A percentile compares a stretch with the other conserved stretches of the same genome.
Conservation (phyloP, 1,140 invertebrate genomes). For the Manduca sexta region DNA sequence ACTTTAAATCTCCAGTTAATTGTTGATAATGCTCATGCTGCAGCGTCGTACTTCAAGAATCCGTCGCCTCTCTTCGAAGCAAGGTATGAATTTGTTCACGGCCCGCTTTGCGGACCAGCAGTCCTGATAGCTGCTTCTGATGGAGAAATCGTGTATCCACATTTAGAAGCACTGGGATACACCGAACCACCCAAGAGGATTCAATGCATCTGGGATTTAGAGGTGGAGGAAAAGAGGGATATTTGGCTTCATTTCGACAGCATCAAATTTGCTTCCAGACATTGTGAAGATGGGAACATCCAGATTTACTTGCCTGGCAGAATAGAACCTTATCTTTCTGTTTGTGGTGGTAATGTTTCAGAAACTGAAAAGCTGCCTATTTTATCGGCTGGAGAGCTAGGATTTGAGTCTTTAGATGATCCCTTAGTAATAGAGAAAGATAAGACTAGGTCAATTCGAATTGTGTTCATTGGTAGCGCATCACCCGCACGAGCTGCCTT, state of each 20-base stretch:
- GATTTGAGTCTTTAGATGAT: slow-evolving; percentile 75
- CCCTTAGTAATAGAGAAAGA: slow-evolving; percentile 72
- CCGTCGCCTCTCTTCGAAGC: slow-evolving; percentile 86
- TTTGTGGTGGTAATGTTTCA: slow-evolving; percentile 89
- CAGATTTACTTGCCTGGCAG: slow-evolving; percentile 84
- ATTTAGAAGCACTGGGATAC: slow-evolving; percentile 86
- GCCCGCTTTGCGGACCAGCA: slow-evolving; percentile 88
- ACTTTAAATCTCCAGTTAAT: slow-evolving; percentile 85
- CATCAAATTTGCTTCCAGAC: slow-evolving; percentile 85
- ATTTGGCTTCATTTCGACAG: slow-evolving; percentile 91
- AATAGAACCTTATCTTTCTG: slow-evolving; percentile 81
- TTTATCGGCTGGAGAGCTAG: slow-evolving; percentile 82
- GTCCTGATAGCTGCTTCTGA: slow-evolving; percentile 83
- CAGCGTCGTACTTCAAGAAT: slow-evolving; percentile 90
- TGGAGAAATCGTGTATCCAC: slow-evolving; percentile 88
- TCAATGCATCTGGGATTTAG: slow-evolving; percentile 91
- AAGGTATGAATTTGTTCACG: slow-evolving; percentile 89
- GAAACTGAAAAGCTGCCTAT: slow-evolving; percentile 84
- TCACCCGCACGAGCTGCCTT: slow-evolving; percentile 87
- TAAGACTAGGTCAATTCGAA: slow-evolving; percentile 74
- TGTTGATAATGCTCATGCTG: slow-evolving; percentile 86
- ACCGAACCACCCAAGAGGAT: slow-evolving; percentile 83
- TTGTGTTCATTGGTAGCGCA: slow-evolving; percentile 82
- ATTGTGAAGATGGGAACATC: slow-evolving; percentile 88
- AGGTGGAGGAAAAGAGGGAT: slow-evolving; percentile 85